These are phyloP conservation scores for Enhydra lutris DNA, from an alignment of 2,113 vertebrate species.

Conservation along the genomic window DNA sequence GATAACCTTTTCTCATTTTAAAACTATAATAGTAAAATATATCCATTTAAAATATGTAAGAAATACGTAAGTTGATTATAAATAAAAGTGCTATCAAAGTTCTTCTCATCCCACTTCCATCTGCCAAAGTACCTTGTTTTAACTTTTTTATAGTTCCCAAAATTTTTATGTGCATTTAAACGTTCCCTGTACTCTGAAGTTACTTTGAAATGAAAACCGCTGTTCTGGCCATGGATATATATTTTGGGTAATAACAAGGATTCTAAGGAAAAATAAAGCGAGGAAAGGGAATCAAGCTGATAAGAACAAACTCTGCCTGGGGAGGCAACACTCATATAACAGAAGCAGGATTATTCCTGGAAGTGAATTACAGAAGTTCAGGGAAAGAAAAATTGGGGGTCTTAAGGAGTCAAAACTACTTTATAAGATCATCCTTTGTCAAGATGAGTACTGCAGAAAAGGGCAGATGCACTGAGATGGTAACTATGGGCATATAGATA, in stretches of 20 bases:
- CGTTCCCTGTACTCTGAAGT: not conserved
- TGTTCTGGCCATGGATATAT: not conserved
- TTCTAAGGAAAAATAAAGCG: not conserved
- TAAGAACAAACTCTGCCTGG: not conserved
- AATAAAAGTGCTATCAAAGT: not conserved
- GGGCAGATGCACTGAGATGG: not conserved
- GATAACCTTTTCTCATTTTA: not conserved
- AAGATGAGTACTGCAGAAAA: not conserved
- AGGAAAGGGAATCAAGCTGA: not conserved
- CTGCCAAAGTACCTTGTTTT: not conserved
- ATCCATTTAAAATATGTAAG: not conserved
- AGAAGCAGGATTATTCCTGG: not conserved
- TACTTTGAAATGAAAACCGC: constrained; percentile 6
- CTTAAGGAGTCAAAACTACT: not conserved
- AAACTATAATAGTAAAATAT: not conserved
- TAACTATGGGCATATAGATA: accelerated
- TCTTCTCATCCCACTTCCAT: not conserved
- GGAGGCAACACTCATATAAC: not conserved
- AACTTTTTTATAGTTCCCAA: not conserved
- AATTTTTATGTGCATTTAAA: constrained; percentile 34
- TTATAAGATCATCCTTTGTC: not conserved
- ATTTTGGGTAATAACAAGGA: not conserved
- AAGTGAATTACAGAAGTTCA: not conserved
- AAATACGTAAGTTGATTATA: not conserved
- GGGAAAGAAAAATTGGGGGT: not conserved